Base-by-base conservation (phyloP, 2,888 invertebrate species). In the Pocota personata region DNA sequence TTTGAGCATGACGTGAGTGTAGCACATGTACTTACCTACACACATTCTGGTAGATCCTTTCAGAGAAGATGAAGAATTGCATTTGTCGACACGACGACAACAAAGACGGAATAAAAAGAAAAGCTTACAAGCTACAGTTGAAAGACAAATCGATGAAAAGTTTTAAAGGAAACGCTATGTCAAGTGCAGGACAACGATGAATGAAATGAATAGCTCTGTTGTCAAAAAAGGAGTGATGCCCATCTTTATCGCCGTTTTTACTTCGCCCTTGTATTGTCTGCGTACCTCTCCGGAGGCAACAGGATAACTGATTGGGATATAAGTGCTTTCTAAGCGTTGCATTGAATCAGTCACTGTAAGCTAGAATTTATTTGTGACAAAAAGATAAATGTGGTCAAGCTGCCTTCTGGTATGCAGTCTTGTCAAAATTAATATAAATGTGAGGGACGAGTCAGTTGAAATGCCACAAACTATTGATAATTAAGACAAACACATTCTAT, bases 21-120 rank as follows among this genome's bases (percentile, higher is more conserved):
- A 52, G 37, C 52, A 6, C 32, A 32, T 32, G 32, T 32, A 32
- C 32, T 8, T 32, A 8, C 10, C 0, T 52, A 14, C 37, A 64
- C 24, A n/a, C 12, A 16, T 8, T 55, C 40, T 24, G 55, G 16
- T 43, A 27, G 21, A 58, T 37, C 46, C 48, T 62, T 62, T 69
- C 62, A 75, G 43, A 58, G 21, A 57, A 58, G 37, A 64, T 82
- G 76, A 82, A 71, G 76, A 71, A 82, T 82, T 82, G 43, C 64
- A 71, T 58, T 64, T 64, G 69, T 32, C 19, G 48, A 37, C 37
- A 35, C 21, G 24, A 50, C 24, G 76, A 64, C 76, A 82, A 76
- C 71, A 66, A 76, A 76, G 50, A 55, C 14, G 8, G 3, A 8
- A 14, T 24, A 12, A 60, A 60, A 52, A 67, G 21, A 72, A 57